A percentile compares a stretch with the other conserved stretches of the same genome.
Evolutionary conservation across 2,797 vertebrate species (phyloP).

Genomic region (Tokudaia muenninki): DNA sequence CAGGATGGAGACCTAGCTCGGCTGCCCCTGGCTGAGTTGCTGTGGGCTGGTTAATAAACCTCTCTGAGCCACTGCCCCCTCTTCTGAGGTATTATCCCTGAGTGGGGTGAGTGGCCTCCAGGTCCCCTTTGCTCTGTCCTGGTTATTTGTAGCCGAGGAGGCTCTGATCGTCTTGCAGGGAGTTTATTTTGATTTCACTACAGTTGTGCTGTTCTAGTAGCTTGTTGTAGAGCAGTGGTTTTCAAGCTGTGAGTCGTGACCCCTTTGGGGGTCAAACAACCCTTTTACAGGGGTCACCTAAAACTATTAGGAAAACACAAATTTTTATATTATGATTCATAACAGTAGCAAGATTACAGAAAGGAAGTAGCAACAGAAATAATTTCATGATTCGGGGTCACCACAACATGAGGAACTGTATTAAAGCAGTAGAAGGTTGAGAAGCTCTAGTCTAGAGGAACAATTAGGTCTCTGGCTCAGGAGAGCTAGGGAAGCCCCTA

Average conservation of each 20-base stretch:
- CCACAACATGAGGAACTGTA: background rate
- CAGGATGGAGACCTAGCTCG: accelerated
- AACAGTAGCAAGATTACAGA: background rate
- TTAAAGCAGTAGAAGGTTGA: background rate
- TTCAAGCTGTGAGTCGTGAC: background rate
- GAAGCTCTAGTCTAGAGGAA: background rate
- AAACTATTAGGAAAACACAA: background rate
- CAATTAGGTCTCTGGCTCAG: background rate
- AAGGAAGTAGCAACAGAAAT: background rate
- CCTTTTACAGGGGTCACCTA: background rate
- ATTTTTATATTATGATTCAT: background rate
- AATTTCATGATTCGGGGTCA: background rate
- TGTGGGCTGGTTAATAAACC: background rate
- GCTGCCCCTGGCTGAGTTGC: background rate
- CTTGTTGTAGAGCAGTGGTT: background rate
- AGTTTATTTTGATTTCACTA: background rate
- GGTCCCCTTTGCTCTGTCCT: too few species aligned
- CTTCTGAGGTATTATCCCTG: background rate
- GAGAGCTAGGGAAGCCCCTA: background rate
- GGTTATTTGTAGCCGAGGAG: conserved; percentile 14
- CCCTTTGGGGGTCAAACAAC: too few species aligned
- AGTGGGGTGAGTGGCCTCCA: background rate
- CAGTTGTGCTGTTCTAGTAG: background rate
- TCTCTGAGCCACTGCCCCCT: background rate
- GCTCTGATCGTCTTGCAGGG: too few species aligned